A percentile compares a stretch with the other conserved stretches of the same genome.
Evolutionary conservation across 1,140 invertebrate species (phyloP).

Genomic region (Lepidostoma basale): DNA sequence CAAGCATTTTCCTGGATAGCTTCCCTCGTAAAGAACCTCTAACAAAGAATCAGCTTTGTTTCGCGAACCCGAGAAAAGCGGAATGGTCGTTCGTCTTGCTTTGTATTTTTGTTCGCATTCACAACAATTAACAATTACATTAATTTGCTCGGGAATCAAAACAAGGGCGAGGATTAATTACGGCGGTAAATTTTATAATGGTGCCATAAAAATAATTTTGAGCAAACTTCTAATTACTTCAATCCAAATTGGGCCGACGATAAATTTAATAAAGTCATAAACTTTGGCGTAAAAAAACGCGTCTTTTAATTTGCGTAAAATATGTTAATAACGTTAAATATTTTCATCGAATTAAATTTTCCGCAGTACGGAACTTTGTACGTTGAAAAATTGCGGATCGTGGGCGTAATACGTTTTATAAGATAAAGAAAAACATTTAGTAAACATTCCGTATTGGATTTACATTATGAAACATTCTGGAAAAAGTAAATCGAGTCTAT

Average conservation of each 20-base stretch:
- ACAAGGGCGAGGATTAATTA: conserved; percentile 25
- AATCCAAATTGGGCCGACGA: neutral
- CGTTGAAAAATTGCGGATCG: no score
- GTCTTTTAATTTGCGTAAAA: neutral
- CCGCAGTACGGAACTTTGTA: no score
- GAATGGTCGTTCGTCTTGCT: conserved; percentile 6
- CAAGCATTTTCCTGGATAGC: neutral
- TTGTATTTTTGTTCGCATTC: conserved; percentile 17
- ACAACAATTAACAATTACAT: conserved; percentile 25
- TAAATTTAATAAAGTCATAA: neutral
- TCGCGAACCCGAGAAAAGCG: neutral
- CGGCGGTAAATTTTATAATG: conserved; percentile 9
- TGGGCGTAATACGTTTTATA: no score
- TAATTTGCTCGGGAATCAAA: conserved; percentile 5
- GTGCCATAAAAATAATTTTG: neutral
- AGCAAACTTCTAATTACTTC: neutral
- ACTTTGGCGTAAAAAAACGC: no score
- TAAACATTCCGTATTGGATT: no score
- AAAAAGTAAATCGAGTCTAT: no score
- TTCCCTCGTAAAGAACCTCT: neutral
- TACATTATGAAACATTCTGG: no score
- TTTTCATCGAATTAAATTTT: no score
- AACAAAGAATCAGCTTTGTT: conserved; percentile 2
- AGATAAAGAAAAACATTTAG: no score
- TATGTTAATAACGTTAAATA: neutral